These are phyloP conservation scores for Cordylochernes scorpioides DNA, from an alignment of 2,888 invertebrate species.

Conservation along the genomic window DNA sequence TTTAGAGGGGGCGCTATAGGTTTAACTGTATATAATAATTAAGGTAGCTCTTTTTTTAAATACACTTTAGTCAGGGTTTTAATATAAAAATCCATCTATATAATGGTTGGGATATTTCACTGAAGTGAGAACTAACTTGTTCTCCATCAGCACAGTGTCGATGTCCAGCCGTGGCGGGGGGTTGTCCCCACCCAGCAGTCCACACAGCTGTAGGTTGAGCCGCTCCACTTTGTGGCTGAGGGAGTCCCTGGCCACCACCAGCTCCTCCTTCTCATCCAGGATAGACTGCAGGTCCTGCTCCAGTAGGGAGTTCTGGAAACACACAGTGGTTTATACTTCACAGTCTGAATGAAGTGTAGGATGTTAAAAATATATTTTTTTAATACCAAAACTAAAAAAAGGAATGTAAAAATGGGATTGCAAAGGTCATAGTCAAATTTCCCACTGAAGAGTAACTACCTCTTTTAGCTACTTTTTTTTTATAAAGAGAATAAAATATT, in stretches of 20 bases:
- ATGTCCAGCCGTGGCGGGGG: conserved; percentile 37
- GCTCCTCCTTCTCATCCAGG: conserved; percentile 57
- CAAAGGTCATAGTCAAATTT: not conserved
- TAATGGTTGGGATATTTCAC: too few relatives aligned
- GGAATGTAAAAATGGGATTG: not conserved
- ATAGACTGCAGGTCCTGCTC: conserved; percentile 46
- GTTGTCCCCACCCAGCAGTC: conserved; percentile 31
- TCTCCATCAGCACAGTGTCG: conserved; percentile 50
- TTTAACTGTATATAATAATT: too few relatives aligned
- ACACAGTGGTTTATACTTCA: not conserved
- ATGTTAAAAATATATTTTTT: too few relatives aligned
- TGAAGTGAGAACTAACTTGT: too few relatives aligned
- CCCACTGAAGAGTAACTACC: not conserved
- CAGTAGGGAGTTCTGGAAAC: conserved; percentile 38
- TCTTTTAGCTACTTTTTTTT: not conserved
- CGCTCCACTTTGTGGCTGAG: conserved; percentile 56
- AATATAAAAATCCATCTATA: too few relatives aligned
- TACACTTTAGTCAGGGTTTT: too few relatives aligned
- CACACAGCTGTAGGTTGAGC: conserved; percentile 47
- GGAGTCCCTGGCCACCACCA: conserved; percentile 48
- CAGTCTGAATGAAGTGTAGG: too few relatives aligned
- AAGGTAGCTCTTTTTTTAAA: too few relatives aligned
- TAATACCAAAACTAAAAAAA: not conserved
- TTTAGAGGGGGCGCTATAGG: too few relatives aligned
- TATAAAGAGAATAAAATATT: not conserved